These are phyloP conservation scores for Odontomyia ornata DNA, from an alignment of 2,888 invertebrate species.

Conservation along the genomic window DNA sequence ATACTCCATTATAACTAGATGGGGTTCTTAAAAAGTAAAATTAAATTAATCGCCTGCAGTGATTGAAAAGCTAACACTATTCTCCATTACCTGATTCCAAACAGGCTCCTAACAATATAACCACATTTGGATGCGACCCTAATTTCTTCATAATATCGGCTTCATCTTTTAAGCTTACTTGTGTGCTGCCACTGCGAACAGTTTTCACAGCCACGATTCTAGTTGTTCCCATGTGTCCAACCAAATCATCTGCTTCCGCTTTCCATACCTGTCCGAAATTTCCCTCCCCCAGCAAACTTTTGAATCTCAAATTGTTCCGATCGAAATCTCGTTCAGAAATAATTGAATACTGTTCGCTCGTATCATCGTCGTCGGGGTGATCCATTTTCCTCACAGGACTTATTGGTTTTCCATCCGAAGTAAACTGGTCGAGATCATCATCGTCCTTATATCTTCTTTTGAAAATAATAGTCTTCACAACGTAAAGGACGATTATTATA, in stretches of 20 bases:
- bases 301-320: conserved; percentile 77
- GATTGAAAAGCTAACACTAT: neutral
- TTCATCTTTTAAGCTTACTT: conserved; percentile 79
- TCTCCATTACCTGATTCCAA: conserved; percentile 75
- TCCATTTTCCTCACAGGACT: conserved; percentile 63
- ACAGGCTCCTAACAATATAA: conserved; percentile 82
- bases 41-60: neutral
- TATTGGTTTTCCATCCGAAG: conserved; percentile 67
- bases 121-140: conserved; percentile 84
- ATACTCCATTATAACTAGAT: conserved; percentile 85
- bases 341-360: conserved; percentile 60
- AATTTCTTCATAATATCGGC: conserved; percentile 86
- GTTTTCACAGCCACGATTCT: conserved; percentile 86
- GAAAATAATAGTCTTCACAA: conserved; percentile 67
- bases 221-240: conserved; percentile 79
- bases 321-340: conserved; percentile 73
- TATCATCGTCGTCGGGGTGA: conserved; percentile 47
- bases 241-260: conserved; percentile 83
- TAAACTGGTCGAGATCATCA: conserved; percentile 71
- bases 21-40: conserved; percentile 75
- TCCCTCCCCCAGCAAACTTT: conserved; percentile 83
- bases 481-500: conserved; percentile 68
- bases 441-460: conserved; percentile 63
- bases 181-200: conserved; percentile 80
- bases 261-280: conserved; percentile 91